Evolutionary conservation across 2,888 invertebrate genomes (phyloP).

Genomic region (Aproaerema taeniolella): DNA sequence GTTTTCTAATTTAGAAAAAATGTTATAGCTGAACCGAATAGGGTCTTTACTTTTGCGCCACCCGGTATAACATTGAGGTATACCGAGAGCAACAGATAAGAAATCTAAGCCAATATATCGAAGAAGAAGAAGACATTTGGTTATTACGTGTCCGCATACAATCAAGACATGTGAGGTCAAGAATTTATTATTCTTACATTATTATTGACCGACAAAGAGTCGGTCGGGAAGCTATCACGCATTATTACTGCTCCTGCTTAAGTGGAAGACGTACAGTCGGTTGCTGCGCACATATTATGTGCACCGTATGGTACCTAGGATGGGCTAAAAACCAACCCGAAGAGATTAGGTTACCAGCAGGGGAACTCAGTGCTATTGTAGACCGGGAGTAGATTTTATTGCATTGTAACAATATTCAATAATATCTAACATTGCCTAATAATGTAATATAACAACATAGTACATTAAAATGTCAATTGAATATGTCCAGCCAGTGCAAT

Average conservation of each 20-base stretch:
- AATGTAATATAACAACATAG: too few relatives aligned
- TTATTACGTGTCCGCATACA: neutral
- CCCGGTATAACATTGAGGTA: too few relatives aligned
- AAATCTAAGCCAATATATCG: slow-evolving; percentile 4
- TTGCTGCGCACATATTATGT: too few relatives aligned
- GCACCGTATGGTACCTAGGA: slow-evolving; percentile 8
- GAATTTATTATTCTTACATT: slow-evolving; percentile 8
- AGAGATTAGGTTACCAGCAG: slow-evolving; percentile 2
- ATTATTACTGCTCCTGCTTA: slow-evolving; percentile 4
- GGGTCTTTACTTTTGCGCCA: too few relatives aligned
- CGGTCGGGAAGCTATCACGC: neutral
- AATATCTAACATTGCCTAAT: too few relatives aligned
- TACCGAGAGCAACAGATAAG: too few relatives aligned
- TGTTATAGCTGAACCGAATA: too few relatives aligned
- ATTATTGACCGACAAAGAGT: slow-evolving; percentile 5
- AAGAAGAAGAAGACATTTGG: slow-evolving; percentile 3
- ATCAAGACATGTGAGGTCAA: slow-evolving; percentile 6
- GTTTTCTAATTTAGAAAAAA: too few relatives aligned
- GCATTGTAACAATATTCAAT: too few relatives aligned
- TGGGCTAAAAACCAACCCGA: slow-evolving; percentile 10
- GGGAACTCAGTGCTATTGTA: neutral
- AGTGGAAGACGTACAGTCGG: slow-evolving; percentile 8
- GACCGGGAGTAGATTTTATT: neutral
- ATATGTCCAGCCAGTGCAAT: too few relatives aligned
- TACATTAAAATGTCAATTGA: too few relatives aligned